Evolutionary conservation across 2,888 invertebrate species (phyloP).

Genomic region (Nipponacmea schrenckii): DNA sequence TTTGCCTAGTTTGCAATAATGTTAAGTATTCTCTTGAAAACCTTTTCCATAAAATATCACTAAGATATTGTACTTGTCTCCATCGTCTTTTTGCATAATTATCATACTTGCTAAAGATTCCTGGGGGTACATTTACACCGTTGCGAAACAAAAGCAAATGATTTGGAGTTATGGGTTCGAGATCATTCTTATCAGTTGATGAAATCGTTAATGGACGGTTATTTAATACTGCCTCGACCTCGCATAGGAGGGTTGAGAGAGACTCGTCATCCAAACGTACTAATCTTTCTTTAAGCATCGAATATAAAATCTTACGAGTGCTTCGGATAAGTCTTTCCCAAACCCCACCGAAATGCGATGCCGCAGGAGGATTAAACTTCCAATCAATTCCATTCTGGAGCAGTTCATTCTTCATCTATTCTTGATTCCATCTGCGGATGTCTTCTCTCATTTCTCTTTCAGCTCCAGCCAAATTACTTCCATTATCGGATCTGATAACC

Average conservation of each 20-base stretch:
- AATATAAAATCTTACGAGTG: conserved; percentile 23
- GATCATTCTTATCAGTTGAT: conserved; percentile 20
- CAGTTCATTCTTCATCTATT: no score
- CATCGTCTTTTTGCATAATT: conserved; percentile 27
- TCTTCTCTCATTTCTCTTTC: no score
- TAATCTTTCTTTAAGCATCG: conserved; percentile 18
- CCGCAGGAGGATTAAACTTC: no score
- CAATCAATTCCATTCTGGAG: no score
- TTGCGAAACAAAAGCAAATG: conserved; percentile 23
- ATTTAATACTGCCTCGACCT: conserved; percentile 32
- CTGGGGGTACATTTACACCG: conserved; percentile 23
- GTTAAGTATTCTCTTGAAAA: conserved; percentile 25
- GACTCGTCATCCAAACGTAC: conserved; percentile 26
- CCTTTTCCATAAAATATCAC: conserved; percentile 29
- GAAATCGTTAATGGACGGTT: conserved; percentile 25
- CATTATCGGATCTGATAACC: no score
- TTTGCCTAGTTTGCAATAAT: conserved; percentile 21
- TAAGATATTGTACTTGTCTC: conserved; percentile 35
- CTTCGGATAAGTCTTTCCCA: conserved; percentile 20
- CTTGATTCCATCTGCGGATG: no score
- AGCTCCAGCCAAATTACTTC: no score
- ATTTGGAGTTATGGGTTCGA: conserved; percentile 29
- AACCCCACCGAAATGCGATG: no score
- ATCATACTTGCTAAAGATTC: conserved; percentile 27
- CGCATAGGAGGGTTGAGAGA: conserved; percentile 27